Evolutionary conservation across 1,140 invertebrate genomes (phyloP).

Genomic region (Acyrthosiphon pisum): DNA sequence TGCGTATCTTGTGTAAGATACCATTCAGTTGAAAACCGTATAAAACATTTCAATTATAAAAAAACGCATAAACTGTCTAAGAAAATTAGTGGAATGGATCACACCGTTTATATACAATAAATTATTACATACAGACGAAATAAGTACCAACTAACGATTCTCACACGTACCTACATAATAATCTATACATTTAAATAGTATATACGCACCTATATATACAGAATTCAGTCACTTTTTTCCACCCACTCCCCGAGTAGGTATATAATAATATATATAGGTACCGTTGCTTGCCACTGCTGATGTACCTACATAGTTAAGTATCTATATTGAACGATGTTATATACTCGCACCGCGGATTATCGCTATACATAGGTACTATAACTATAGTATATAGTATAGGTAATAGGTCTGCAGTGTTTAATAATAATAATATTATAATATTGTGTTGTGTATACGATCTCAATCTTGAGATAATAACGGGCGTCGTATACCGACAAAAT

Average conservation of each 20-base stretch:
- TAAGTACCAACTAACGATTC: not conserved
- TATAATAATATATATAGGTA: too few relatives aligned
- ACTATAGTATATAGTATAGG: not conserved
- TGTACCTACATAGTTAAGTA: not conserved
- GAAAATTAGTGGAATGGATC: not conserved
- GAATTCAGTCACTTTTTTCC: not conserved
- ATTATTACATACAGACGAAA: not conserved
- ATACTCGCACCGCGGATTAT: not conserved
- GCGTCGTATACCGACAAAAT: not conserved
- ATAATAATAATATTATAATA: slow-evolving; percentile 11
- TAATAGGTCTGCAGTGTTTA: not conserved
- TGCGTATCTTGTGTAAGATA: not conserved
- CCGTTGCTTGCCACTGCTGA: not conserved
- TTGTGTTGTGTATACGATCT: not conserved
- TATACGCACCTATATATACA: not conserved
- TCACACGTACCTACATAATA: slow-evolving; percentile 5
- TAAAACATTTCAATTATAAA: not conserved
- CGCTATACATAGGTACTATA: not conserved
- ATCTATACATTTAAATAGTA: not conserved
- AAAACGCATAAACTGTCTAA: not conserved
- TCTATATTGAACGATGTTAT: not conserved
- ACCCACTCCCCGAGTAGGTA: not conserved
- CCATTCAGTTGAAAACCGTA: not conserved
- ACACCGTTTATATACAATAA: not conserved
- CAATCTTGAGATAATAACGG: not conserved